Conservation (phyloP, 2,888 invertebrate species). For the Archips crataeganus region DNA sequence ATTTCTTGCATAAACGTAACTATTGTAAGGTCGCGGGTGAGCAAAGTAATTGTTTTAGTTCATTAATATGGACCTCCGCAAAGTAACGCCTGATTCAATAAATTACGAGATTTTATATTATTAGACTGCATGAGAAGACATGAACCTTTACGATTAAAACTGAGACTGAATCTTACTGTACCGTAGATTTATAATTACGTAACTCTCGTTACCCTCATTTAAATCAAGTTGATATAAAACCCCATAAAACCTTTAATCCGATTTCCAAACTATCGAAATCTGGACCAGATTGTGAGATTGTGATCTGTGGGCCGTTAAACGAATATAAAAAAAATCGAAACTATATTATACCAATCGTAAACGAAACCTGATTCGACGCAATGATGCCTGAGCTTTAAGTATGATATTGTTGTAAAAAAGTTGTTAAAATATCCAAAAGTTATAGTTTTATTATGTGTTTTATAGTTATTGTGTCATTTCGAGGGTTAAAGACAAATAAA, state of each 20-base stretch:
- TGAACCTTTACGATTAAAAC: too few relatives aligned
- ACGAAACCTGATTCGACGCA: slow-evolving; percentile 9
- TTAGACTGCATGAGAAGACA: too few relatives aligned
- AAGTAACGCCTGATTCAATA: too few relatives aligned
- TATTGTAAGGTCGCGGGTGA: too few relatives aligned
- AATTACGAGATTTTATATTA: too few relatives aligned
- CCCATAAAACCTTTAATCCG: slow-evolving; percentile 29
- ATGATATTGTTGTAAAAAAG: slow-evolving; percentile 15
- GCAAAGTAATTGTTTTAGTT: too few relatives aligned
- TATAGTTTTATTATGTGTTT: slow-evolving; percentile 2
- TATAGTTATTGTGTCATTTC: background rate
- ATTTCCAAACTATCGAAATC: slow-evolving; percentile 32
- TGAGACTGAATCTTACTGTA: background rate
- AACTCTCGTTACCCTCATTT: slow-evolving; percentile 16
- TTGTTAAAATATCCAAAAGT: background rate
- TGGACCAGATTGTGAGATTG: slow-evolving; percentile 29
- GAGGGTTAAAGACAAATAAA: slow-evolving; percentile 13
- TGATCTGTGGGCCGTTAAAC: slow-evolving; percentile 31
- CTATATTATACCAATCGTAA: slow-evolving; percentile 27
- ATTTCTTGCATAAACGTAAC: too few relatives aligned
- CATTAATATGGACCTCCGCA: too few relatives aligned
- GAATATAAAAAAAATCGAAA: slow-evolving; percentile 31
- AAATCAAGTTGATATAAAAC: slow-evolving; percentile 23
- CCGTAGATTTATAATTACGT: background rate
- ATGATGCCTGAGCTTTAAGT: slow-evolving; percentile 12